Conservation (phyloP, 2,113 vertebrate genomes). For the Chloebia gouldiae region DNA sequence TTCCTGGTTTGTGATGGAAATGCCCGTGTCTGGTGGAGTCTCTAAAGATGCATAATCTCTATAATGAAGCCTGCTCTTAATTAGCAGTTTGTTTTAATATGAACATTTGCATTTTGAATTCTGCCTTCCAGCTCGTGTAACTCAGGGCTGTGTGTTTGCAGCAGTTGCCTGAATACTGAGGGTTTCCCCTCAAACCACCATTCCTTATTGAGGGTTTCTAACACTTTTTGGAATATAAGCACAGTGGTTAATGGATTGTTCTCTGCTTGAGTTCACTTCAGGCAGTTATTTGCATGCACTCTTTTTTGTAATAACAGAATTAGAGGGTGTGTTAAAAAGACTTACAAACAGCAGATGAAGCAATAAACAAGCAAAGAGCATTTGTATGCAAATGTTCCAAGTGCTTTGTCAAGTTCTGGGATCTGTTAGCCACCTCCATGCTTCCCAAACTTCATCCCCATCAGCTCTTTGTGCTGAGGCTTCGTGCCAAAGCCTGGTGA, state of each 20-base stretch:
- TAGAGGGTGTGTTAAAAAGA: conserved; percentile 23
- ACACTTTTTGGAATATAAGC: background rate
- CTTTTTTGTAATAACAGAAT: conserved; percentile 18
- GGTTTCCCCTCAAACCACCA: background rate
- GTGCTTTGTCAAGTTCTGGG: conserved; percentile 8
- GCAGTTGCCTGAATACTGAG: background rate
- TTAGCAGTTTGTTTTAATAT: conserved; percentile 10
- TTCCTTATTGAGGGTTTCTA: background rate
- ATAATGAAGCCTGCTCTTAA: background rate
- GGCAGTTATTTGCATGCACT: conserved; percentile 1
- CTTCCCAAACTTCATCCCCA: background rate
- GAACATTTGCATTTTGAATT: background rate
- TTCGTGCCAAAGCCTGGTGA: background rate
- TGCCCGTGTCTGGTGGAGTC: background rate
- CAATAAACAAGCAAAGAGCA: background rate
- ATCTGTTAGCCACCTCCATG: background rate
- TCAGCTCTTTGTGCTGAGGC: background rate
- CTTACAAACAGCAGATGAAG: conserved; percentile 4
- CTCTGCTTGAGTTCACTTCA: background rate
- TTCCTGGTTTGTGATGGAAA: background rate
- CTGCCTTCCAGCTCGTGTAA: background rate
- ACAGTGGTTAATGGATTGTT: background rate
- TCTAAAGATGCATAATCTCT: background rate
- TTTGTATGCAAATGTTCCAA: background rate
- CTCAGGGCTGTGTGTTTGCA: background rate